A percentile compares a stretch with the other conserved stretches of the same genome.
Conservation (phyloP, 1,140 invertebrate species). For the Littorina saxatilis region DNA sequence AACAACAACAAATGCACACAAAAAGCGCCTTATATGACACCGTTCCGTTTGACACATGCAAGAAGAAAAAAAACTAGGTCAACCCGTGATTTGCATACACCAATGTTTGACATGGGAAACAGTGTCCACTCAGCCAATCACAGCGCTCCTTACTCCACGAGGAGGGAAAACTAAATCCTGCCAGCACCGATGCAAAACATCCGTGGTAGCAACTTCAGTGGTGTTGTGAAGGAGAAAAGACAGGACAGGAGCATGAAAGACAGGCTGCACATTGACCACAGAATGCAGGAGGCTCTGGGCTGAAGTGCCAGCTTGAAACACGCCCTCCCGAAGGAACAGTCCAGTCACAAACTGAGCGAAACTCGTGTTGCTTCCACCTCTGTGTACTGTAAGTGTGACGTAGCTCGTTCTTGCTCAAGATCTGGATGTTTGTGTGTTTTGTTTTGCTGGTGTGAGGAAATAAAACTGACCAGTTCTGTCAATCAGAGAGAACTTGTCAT, state of each 20-base stretch:
- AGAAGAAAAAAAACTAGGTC: too few species aligned
- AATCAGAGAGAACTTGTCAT: constrained; percentile 5
- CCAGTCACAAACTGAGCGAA: not conserved
- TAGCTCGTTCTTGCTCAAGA: not conserved
- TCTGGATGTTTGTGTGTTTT: too few species aligned
- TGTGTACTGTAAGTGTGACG: not conserved
- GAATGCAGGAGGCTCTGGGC: not conserved
- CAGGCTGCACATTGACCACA: not conserved
- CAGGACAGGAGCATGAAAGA: not conserved
- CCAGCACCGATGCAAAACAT: not conserved
- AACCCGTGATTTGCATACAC: constrained; percentile 24
- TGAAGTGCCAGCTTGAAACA: not conserved
- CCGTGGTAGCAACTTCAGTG: not conserved
- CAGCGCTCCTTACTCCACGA: not conserved
- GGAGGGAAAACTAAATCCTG: constrained; percentile 18
- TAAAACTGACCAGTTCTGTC: too few species aligned
- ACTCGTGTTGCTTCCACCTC: not conserved
- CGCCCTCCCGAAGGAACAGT: too few species aligned
- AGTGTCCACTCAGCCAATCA: not conserved
- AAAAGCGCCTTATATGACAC: too few species aligned
- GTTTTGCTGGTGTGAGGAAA: too few species aligned
- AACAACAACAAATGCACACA: too few species aligned
- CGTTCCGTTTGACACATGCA: too few species aligned
- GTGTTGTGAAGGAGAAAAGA: not conserved
- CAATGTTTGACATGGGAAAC: not conserved